A percentile compares a stretch with the other conserved stretches of the same genome.
These are phyloP conservation scores for Poeciliopsis prolifica DNA, from an alignment of 2,113 vertebrate genomes.

Conservation along the genomic window DNA sequence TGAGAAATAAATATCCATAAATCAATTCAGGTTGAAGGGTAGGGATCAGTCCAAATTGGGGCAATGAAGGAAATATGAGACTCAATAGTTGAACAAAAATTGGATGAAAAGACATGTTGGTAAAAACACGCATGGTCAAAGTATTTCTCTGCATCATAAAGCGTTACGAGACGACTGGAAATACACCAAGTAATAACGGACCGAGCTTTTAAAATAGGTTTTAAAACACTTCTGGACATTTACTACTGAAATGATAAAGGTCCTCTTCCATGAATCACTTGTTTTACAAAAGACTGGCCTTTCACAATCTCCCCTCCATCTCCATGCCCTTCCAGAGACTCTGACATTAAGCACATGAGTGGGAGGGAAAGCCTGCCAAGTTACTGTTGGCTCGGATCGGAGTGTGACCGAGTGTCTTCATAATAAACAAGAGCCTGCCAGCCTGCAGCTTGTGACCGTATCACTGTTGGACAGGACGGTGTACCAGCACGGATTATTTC, in stretches of 20 bases:
- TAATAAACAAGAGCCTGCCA: slow-evolving; percentile 28
- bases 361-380: slow-evolving; percentile 36
- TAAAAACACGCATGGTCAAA: background rate
- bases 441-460: slow-evolving; percentile 27
- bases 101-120: background rate
- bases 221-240: slow-evolving; percentile 21
- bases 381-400: slow-evolving; percentile 27
- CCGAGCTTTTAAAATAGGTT: background rate
- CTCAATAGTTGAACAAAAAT: background rate
- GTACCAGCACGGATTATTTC: slow-evolving; percentile 37
- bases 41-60: background rate
- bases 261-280: slow-evolving; percentile 26
- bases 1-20: background rate
- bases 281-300: slow-evolving; percentile 6
- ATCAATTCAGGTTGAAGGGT: background rate
- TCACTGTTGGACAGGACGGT: slow-evolving; percentile 6
- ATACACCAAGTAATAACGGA: background rate
- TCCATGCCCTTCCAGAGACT: slow-evolving; percentile 16
- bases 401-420: slow-evolving; percentile 53
- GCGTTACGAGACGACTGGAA: background rate
- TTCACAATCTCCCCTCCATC: slow-evolving; percentile 30
- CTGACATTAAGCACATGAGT: slow-evolving; percentile 35
- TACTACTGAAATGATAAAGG: slow-evolving; percentile 20
- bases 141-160: background rate
- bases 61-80: background rate